A percentile compares a stretch with the other conserved stretches of the same genome.
phyloP scores from a whole-genome alignment of 1,140 invertebrate genomes.

The Drosophila saltans region DNA sequence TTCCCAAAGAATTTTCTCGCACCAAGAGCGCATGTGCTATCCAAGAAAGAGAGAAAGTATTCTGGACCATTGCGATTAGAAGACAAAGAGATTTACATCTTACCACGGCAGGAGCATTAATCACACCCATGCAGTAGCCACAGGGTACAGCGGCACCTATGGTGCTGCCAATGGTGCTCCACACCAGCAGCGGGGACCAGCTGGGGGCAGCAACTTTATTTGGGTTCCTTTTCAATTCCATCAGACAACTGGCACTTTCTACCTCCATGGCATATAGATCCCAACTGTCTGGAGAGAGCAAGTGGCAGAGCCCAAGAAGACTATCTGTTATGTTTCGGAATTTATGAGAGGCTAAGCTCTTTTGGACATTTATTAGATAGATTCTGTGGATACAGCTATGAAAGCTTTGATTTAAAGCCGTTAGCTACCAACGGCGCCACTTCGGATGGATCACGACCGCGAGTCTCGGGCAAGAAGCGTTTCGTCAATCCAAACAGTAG shows the following conservation, averaged over 20 bases:
- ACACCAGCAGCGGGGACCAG: conserved; percentile 54
- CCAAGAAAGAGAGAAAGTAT: conserved; percentile 49
- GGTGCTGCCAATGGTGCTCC: conserved; percentile 84
- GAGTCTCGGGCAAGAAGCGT: conserved; percentile 89
- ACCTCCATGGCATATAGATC: conserved; percentile 1
- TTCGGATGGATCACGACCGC: conserved; percentile 86
- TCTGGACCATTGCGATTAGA: neutral
- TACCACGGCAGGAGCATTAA: conserved; percentile 87
- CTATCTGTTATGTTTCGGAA: neutral
- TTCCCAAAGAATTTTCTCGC: conserved; percentile 86
- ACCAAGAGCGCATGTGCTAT: conserved; percentile 89
- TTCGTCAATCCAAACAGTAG: conserved; percentile 86
- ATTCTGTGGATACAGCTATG: neutral
- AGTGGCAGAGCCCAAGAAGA: neutral
- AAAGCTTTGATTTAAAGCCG: conserved; percentile 83
- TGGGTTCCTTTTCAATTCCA: conserved; percentile 13
- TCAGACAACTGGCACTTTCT: conserved; percentile 21
- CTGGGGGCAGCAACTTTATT: neutral
- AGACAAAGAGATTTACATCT: neutral
- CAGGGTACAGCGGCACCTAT: conserved; percentile 92
- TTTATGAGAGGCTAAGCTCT: conserved; percentile 5
- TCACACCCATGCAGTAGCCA: conserved; percentile 94
- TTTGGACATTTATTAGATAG: conserved; percentile 19
- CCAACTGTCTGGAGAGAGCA: conserved; percentile 1
- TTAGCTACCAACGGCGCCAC: conserved; percentile 84